These are phyloP conservation scores for Propsilocerus akamusi DNA, from an alignment of 1,140 invertebrate genomes.

Conservation along the genomic window DNA sequence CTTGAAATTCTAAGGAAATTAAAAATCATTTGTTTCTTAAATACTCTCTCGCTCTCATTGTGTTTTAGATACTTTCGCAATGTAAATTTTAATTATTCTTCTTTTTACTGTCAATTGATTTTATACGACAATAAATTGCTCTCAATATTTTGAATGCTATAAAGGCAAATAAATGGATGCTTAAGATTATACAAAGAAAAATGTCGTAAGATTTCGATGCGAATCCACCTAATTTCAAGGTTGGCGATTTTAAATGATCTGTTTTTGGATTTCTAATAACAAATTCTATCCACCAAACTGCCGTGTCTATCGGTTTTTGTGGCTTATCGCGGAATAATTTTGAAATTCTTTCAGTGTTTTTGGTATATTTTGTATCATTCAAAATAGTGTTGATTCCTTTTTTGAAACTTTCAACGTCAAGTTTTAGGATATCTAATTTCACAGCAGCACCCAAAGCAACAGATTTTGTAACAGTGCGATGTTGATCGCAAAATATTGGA, in stretches of 20 bases:
- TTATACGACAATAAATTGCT: too few species aligned
- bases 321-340: not conserved
- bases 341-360: not conserved
- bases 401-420: not conserved
- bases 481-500: constrained; percentile 28
- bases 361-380: not conserved
- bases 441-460: not conserved
- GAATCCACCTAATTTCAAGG: not conserved
- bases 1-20: too few species aligned
- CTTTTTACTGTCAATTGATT: too few species aligned
- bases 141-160: too few species aligned
- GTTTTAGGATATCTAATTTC: not conserved
- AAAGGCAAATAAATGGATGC: too few species aligned
- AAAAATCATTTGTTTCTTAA: too few species aligned
- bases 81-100: too few species aligned
- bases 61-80: too few species aligned
- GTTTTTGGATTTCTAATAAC: constrained; percentile 6
- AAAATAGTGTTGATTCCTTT: not conserved
- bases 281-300: constrained; percentile 7
- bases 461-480: not conserved
- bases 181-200: too few species aligned
- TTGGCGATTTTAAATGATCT: not conserved
- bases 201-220: not conserved
- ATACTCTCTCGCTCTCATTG: too few species aligned
- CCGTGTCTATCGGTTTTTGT: constrained; percentile 3